A percentile compares a stretch with the other conserved stretches of the same genome.
These are phyloP conservation scores for Xenotilapia caudafasciata DNA, from an alignment of 2,113 vertebrate species.

Conservation along the genomic window DNA sequence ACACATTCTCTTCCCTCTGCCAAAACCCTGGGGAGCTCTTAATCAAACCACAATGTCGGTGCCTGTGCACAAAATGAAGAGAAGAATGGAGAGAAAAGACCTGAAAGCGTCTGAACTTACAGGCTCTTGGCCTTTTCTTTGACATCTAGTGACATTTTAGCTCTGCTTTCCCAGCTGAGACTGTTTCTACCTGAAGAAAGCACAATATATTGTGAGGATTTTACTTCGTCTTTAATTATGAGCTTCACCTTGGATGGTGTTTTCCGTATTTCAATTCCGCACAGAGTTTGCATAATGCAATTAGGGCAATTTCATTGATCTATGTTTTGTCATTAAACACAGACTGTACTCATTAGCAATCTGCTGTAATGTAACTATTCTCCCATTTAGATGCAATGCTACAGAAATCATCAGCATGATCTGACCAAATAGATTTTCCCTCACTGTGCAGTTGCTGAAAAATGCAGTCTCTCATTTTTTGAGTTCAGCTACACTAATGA, in stretches of 20 bases:
- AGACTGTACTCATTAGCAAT: conserved; percentile 20
- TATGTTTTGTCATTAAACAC: conserved; percentile 2
- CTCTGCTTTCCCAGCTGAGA: not conserved
- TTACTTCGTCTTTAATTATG: not conserved
- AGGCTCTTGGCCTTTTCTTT: not conserved
- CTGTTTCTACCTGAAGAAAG: conserved; percentile 7
- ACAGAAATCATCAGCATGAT: not conserved
- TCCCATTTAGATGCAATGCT: not conserved
- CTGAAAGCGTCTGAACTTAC: not conserved
- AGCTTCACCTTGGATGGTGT: not conserved
- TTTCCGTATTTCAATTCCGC: not conserved
- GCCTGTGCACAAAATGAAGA: conserved; percentile 6
- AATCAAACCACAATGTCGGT: conserved; percentile 76
- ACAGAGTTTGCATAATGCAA: not conserved
- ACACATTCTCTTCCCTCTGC: conserved; percentile 71
- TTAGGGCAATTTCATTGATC: conserved; percentile 20
- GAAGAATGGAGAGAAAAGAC: not conserved
- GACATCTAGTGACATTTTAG: conserved; percentile 24
- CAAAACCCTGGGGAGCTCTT: conserved; percentile 60
- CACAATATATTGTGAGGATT: not conserved
- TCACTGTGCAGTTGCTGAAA: not conserved
- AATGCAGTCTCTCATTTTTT: not conserved
- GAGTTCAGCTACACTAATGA: not conserved
- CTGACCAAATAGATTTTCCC: not conserved
- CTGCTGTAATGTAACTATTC: conserved; percentile 4